Conservation (phyloP, 1,140 invertebrate species). For the Caenorhabditis remanei region DNA sequence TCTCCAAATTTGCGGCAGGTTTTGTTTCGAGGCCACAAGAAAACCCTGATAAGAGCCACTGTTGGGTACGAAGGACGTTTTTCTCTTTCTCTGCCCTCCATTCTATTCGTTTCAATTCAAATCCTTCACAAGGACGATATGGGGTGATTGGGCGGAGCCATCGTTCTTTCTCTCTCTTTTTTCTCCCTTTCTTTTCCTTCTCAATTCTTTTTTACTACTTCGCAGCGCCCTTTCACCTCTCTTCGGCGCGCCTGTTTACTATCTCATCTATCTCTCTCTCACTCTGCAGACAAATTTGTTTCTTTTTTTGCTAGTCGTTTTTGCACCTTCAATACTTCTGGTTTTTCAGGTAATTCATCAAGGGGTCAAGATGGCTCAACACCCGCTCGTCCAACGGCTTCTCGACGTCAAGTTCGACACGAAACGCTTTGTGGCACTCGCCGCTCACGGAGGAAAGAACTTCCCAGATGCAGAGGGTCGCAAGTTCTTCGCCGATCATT, state of each 20-base stretch:
- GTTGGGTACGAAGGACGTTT: conserved; percentile 16
- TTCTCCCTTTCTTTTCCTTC: background rate
- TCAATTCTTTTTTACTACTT: conserved; percentile 10
- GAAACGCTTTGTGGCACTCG: conserved; percentile 34
- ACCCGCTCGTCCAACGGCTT: conserved; percentile 47
- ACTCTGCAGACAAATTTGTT: conserved; percentile 24
- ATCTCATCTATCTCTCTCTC: conserved; percentile 16
- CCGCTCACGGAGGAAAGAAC: conserved; percentile 57
- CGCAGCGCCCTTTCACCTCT: conserved; percentile 25
- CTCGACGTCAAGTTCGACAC: conserved; percentile 54
- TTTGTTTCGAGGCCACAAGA: conserved; percentile 13
- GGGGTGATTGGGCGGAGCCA: conserved; percentile 46
- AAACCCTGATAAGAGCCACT: conserved; percentile 22
- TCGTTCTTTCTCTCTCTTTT: conserved; percentile 21
- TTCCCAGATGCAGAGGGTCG: conserved; percentile 71
- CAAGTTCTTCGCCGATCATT: conserved; percentile 71
- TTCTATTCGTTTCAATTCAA: conserved; percentile 11
- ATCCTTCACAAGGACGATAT: conserved; percentile 29
- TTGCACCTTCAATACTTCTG: background rate
- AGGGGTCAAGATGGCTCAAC: conserved; percentile 17
- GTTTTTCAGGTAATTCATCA: conserved; percentile 34
- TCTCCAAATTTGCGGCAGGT: background rate
- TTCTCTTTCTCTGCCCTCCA: conserved; percentile 30
- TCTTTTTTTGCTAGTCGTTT: conserved; percentile 23
- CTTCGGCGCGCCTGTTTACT: conserved; percentile 27